These are phyloP conservation scores for Anthopleura xanthogrammica DNA, from an alignment of 92 coral and sea anemone species.

Conservation along the genomic window DNA sequence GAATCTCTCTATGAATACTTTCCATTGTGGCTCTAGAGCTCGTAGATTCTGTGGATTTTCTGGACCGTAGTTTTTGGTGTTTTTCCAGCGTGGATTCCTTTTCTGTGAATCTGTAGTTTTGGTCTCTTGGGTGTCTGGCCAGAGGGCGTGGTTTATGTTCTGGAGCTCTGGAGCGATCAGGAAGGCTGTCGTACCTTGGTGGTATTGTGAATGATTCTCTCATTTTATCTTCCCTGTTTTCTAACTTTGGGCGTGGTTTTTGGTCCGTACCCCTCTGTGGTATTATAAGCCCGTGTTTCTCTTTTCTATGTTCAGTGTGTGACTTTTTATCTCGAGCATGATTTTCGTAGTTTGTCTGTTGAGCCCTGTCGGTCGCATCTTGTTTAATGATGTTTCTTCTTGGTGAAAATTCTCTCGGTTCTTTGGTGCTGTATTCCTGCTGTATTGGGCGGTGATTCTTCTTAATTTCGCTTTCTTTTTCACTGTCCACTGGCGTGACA, in stretches of 20 bases:
- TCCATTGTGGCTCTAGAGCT: constrained; percentile 3
- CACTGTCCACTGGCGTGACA: constrained; percentile 28
- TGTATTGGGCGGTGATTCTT: not conserved
- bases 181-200: not conserved
- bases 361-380: not conserved
- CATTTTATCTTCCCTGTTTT: not conserved
- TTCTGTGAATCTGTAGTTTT: not conserved
- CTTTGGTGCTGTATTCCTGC: not conserved
- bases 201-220: not conserved
- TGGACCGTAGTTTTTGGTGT: not conserved
- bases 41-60: constrained; percentile 1
- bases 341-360: not conserved
- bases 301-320: no score
- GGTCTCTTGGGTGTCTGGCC: not conserved
- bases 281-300: not conserved
- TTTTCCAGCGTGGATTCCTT: not conserved
- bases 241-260: not conserved
- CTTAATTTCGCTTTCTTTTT: not conserved
- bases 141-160: not conserved
- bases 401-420: not conserved
- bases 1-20: not conserved
- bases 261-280: not conserved
- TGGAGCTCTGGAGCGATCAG: not conserved
- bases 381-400: not conserved
- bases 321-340: not conserved